These are phyloP conservation scores for Tachycineta bicolor DNA, from an alignment of 2,113 vertebrate species.

Conservation along the genomic window DNA sequence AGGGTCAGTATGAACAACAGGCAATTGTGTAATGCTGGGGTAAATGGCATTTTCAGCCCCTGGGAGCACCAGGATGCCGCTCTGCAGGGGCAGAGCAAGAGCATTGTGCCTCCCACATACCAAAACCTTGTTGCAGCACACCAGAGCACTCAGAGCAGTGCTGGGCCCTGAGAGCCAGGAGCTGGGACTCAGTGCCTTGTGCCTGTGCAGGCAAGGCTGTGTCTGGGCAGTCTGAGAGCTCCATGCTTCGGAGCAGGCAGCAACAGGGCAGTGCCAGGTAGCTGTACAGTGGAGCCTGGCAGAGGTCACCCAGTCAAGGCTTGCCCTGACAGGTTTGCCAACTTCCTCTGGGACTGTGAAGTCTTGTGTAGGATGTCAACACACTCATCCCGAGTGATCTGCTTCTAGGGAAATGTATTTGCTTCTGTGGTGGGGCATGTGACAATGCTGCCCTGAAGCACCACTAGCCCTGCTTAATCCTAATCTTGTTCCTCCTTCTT, in stretches of 20 bases:
- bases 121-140: neutral
- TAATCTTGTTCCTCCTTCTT: neutral
- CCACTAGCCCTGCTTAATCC: neutral
- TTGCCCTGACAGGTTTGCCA: neutral
- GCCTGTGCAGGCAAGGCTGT: neutral
- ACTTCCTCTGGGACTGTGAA: neutral
- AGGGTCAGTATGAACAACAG: neutral
- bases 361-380: neutral
- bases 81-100: neutral
- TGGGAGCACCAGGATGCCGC: neutral
- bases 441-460: neutral
- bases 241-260: neutral
- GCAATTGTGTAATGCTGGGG: neutral
- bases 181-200: neutral
- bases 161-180: neutral
- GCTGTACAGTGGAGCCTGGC: neutral
- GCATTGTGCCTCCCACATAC: neutral
- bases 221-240: neutral
- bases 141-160: neutral
- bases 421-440: neutral
- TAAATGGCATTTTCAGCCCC: neutral
- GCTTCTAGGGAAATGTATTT: neutral
- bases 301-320: neutral
- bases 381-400: neutral
- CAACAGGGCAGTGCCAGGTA: accelerated